A percentile compares a stretch with the other conserved stretches of the same genome.
Conservation (phyloP, 2,888 invertebrate genomes). For the Ecliptopera silaceata region DNA sequence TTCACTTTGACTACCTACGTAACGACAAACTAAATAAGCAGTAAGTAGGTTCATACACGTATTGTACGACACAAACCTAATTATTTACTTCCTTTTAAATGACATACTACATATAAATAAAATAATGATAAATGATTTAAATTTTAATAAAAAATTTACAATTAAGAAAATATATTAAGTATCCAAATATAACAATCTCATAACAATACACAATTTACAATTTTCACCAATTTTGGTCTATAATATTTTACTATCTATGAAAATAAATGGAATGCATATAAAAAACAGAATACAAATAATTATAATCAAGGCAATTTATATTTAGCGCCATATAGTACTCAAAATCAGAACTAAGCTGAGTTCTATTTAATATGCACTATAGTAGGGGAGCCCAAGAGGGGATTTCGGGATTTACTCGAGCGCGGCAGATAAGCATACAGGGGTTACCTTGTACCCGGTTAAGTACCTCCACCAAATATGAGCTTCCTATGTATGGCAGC, state of each 20-base stretch:
- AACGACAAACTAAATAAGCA: no score
- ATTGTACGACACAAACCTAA: no score
- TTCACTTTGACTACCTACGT: no score
- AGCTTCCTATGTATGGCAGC: no score
- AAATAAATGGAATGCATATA: conserved; percentile 21
- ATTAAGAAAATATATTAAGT: conserved; percentile 35
- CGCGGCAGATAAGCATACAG: no score
- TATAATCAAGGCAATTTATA: background rate
- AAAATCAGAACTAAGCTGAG: background rate
- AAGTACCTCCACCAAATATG: no score
- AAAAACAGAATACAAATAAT: conserved; percentile 7
- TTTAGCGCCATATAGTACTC: background rate
- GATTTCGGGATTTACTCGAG: no score
- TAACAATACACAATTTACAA: conserved; percentile 17
- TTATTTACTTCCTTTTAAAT: no score
- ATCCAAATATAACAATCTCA: conserved; percentile 37
- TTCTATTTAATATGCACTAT: no score
- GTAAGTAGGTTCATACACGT: no score
- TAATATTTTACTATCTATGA: background rate
- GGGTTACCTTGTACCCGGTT: no score
- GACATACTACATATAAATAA: background rate
- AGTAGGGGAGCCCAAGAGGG: no score
- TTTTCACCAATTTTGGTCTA: background rate
- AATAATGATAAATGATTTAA: background rate
- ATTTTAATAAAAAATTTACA: conserved; percentile 33